Evolutionary conservation across 37 sponge, comb jelly and placozoan genomes (phyloP), one percentile per base, ranked within the genome.

Genomic region (Hormiphora californensis): DNA sequence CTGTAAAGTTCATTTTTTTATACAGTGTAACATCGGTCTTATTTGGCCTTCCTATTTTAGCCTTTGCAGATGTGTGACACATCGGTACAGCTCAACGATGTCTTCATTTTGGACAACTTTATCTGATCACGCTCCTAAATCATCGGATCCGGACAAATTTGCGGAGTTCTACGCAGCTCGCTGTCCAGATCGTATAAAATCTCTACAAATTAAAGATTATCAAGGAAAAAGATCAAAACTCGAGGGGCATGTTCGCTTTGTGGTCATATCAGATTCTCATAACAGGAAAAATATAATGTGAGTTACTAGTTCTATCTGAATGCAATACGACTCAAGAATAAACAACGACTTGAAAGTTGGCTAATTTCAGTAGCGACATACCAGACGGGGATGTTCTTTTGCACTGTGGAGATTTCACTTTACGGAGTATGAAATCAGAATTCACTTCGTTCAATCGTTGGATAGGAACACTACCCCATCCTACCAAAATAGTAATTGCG

Each of bases 401-500:
- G 3, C 67, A 65, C 35, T 65, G 67, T 65, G 67, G 67, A 34
- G 67, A 65, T 33, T 21, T 31, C 8, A 65, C 67, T 32, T 4
- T 65, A 7, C 32, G 67, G 37, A 65, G 67, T 31, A 36, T 65
- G 3, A 65, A 65, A 33, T 36, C 4, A 4, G 67, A 65, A 34
- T 65, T 34, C 35, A 28, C 35, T 21, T 30, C 67, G 3, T 65
- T 65, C 37, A 65, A 65, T 65, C 3, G 17, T 8, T 65, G 67
- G 67, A 65, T 65, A 19, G 67, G 67, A 3, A 3, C 67, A 3
- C 28, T 65, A 17, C 67, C 67, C 35, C 67, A 65, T 65, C 67
- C 67, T 33, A 65, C 2, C 1, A 65, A 65, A 19, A 65, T 65
- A 28, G 67, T 65, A 4, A 65, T 65, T 34, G 67, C 67, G 5